Conservation (phyloP, 2,113 vertebrate genomes). For the Podarcis raffonei region DNA sequence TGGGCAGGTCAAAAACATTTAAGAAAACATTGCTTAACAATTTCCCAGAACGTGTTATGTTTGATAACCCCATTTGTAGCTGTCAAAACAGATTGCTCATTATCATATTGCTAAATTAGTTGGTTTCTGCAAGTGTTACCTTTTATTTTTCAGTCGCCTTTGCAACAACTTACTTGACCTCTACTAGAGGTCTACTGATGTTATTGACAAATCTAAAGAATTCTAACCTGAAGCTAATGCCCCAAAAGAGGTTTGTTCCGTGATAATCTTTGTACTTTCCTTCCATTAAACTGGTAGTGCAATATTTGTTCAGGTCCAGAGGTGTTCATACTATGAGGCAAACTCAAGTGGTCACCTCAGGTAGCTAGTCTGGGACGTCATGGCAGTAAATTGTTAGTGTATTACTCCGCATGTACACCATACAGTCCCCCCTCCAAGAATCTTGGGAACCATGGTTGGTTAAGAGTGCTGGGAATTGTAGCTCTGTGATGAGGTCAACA, state of each 20-base stretch:
- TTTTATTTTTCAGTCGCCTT: conserved; percentile 42
- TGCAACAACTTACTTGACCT: conserved; percentile 4
- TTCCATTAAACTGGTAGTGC: too few relatives aligned
- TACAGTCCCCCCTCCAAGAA: too few relatives aligned
- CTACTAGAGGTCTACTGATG: conserved; percentile 26
- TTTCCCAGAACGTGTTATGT: background rate
- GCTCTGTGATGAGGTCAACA: too few relatives aligned
- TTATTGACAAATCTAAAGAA: conserved; percentile 34
- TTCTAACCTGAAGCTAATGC: conserved; percentile 34
- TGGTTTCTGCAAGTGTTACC: conserved; percentile 24
- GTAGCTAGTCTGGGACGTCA: too few relatives aligned
- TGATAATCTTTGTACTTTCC: background rate
- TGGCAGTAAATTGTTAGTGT: too few relatives aligned
- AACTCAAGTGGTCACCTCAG: too few relatives aligned
- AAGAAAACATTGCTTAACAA: conserved; percentile 23
- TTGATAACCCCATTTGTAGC: conserved; percentile 40
- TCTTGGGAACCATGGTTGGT: too few relatives aligned
- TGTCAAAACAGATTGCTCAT: conserved; percentile 47
- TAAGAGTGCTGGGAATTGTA: too few relatives aligned
- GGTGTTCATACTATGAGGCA: too few relatives aligned
- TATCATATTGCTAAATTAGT: conserved; percentile 29
- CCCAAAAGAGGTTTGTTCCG: conserved; percentile 33
- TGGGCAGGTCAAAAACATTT: conserved; percentile 33
- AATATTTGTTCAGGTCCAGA: background rate
- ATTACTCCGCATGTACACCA: too few relatives aligned